Evolutionary conservation across 2,113 vertebrate genomes (phyloP), one percentile per base, ranked within the genome.

Genomic region (Xenopus laevis): DNA sequence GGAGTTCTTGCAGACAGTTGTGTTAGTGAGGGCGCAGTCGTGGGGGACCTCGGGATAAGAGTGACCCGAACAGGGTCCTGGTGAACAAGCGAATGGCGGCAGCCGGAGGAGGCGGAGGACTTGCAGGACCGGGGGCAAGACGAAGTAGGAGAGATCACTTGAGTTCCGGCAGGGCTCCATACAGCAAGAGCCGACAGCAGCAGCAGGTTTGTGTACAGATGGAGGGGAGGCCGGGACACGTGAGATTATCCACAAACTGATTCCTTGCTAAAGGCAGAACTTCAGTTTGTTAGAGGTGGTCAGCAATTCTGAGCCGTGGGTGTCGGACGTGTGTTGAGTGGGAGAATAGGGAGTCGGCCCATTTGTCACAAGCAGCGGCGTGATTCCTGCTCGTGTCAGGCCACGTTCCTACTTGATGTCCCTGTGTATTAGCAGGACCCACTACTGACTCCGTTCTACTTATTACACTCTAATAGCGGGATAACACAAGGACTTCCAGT

Each of bases 101-200:
- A 10, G 65, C 62, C 15, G 68, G 61, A 55, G 77, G 71, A 59
- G 57, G 13, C 4, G 68, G 15, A 13, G 68, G 52, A 1, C 23
- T 13, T 9, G 17, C 18, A 4, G 72, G 55, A 27, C 16, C 66
- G 2, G 79, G 71, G 1, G 45, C 67, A 81, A 81, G 60, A 53
- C 68, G 79, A 27, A 79, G 50, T 45, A 65, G 74, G 44, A 55
- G 79, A 30, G 71, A 79, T 16, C 79, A 81, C 50, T 52, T 67
- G 16, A 72, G 73, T 21, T 61, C 68, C 2, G 77, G 57, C 20
- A 77, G 74, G 45, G 9, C 74, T 13, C 79, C 79, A 1, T 81
- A 81, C 59, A 71, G 66, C 30, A 77, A 71, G 60, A 72, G 55
- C 72, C 77, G 71, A 2, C 70, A n/a, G n/a, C n/a, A 46, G 46